Base-by-base conservation (phyloP, 1,140 invertebrate species). In the Apis cerana region DNA sequence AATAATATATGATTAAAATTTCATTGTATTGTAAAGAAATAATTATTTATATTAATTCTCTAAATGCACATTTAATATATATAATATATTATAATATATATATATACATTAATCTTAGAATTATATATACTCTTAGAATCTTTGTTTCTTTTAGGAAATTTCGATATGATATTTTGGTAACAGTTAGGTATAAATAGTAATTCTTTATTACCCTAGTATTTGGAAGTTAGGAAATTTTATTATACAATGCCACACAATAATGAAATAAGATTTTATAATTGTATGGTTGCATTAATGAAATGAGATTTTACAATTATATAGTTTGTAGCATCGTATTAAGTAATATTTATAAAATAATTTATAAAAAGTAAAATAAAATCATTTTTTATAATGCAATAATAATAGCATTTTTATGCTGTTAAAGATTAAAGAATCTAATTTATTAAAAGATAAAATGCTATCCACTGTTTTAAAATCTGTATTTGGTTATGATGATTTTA, bases 401-500 rank as follows among this genome's bases (percentile, higher is more conserved):
- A 65, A 65, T 48, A 48, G 33, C 54, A 33, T 48, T 13, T n/a
- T 23, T 56, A 13, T 11, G 3, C 21, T 27, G 33, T 74, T 74
- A 23, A 48, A 21, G 15, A 54, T 21, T 17, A 52, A 62, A 52
- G 2, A 80, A 21, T 62, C 17, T 62, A 72, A 19, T 72, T 54
- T 23, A 72, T 13, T 23, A 21, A 3, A 48, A 13, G 12, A 56
- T 15, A 81, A 75, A 80, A 90, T 91, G 89, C 79, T 91, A 21
- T 80, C 62, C 58, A 83, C 61, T 72, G 86, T 88, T 56, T 75
- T 94, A 56, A 93, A 93, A 78, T 91, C 92, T 75, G 90, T 91
- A 61, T 95, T 95, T 88, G 94, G 94, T 48, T 92, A 95, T 82
- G 91, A 94, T 27, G 86, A 93, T 77, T 95, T 94, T 67, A 95